Percentiles rank a stretch among this genome's conserved stretches.
These are phyloP conservation scores for Nomada hirtipes DNA, from an alignment of 2,888 invertebrate species.

Conservation along the genomic window DNA sequence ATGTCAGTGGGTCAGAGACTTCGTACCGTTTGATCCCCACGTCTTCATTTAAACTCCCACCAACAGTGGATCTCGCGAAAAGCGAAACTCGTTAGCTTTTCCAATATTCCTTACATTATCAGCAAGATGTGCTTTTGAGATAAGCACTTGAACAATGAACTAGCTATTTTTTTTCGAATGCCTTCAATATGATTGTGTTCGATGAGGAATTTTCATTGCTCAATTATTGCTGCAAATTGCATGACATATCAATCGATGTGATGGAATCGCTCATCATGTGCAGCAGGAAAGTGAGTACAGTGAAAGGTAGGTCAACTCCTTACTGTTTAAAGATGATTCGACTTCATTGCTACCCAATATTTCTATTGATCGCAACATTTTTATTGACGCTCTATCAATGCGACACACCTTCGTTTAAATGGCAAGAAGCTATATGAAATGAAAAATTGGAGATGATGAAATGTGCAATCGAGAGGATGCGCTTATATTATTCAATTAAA, in stretches of 20 bases:
- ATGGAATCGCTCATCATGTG: neutral
- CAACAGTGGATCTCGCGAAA: slow-evolving; percentile 43
- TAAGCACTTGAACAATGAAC: neutral
- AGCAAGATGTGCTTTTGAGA: neutral
- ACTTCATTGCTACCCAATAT: neutral
- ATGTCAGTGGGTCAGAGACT: slow-evolving; percentile 83
- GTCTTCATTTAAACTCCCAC: slow-evolving; percentile 68
- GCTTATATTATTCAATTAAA: no score
- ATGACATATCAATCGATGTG: neutral
- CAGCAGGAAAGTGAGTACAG: neutral
- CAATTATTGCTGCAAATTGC: neutral
- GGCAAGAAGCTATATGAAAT: neutral
- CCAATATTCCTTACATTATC: neutral
- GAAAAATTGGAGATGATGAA: no score
- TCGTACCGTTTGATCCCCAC: slow-evolving; percentile 75
- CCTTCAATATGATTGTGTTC: no score
- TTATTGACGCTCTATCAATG: slow-evolving; percentile 4
- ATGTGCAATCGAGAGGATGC: no score
- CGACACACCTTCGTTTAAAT: neutral
- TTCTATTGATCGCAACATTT: slow-evolving; percentile 12
- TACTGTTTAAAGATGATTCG: neutral
- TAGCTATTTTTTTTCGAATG: neutral
- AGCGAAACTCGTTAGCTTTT: slow-evolving; percentile 55
- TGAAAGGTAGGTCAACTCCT: slow-evolving; percentile 24
- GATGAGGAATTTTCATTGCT: neutral